phyloP scores from a whole-genome alignment of 2,113 vertebrate genomes.

The Tetrax tetrax region DNA sequence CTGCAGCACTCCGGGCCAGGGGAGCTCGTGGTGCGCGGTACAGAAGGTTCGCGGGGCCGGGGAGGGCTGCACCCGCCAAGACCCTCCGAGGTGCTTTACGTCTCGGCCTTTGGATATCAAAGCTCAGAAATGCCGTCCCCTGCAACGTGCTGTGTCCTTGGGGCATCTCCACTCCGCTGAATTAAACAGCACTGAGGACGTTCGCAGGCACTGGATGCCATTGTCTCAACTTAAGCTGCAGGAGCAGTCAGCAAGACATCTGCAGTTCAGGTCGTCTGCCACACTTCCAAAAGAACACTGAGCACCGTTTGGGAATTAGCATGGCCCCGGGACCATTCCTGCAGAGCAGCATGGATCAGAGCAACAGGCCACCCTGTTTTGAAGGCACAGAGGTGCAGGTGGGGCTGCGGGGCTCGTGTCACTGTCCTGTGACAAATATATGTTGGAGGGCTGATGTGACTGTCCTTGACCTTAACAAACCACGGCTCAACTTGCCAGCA shows the following conservation, averaged over 20 bases:
- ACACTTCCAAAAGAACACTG: too few relatives aligned
- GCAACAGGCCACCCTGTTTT: background rate
- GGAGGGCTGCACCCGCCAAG: background rate
- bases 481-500: background rate
- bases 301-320: background rate
- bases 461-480: background rate
- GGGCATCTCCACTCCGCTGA: background rate
- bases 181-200: background rate
- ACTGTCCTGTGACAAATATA: background rate
- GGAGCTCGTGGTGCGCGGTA: fast-evolving
- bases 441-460: background rate
- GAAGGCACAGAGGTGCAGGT: background rate
- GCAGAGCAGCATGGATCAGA: background rate
- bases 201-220: background rate
- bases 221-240: background rate
- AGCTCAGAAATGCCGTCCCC: background rate
- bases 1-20: background rate
- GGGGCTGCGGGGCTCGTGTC: background rate
- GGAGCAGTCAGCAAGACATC: background rate
- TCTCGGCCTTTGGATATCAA: background rate
- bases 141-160: background rate
- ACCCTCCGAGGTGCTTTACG: background rate
- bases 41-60: background rate
- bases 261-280: background rate
- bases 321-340: background rate